Conservation (phyloP, 2,888 invertebrate species). For the Cryptus armator region DNA sequence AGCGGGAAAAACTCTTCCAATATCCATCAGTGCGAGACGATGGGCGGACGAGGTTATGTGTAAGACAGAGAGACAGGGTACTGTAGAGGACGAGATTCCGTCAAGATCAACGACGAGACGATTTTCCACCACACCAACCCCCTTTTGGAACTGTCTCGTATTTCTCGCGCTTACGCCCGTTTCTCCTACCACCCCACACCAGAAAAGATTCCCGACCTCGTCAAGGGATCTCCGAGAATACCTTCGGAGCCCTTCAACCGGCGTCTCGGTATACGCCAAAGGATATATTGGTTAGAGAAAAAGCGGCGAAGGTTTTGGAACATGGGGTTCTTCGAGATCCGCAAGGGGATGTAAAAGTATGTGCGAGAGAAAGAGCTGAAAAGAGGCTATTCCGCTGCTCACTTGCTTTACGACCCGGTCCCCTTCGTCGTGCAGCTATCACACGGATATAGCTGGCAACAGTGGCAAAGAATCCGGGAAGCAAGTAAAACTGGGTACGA, state of each 20-base stretch:
- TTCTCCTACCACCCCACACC: slow-evolving; percentile 1
- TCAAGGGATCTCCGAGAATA: slow-evolving; percentile 75
- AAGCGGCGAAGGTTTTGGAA: slow-evolving; percentile 37
- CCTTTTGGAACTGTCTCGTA: slow-evolving; percentile 45
- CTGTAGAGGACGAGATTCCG: slow-evolving; percentile 39
- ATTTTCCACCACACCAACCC: slow-evolving; percentile 23
- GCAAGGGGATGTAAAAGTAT: slow-evolving; percentile 31
- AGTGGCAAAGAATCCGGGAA: slow-evolving; percentile 8
- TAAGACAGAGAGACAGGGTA: background rate
- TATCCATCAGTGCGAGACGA: slow-evolving; percentile 56
- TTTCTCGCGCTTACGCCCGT: slow-evolving; percentile 28
- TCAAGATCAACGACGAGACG: slow-evolving; percentile 55
- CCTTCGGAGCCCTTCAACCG: slow-evolving; percentile 28
- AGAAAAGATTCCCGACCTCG: slow-evolving; percentile 72
- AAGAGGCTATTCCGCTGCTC: background rate
- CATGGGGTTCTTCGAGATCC: slow-evolving; percentile 26
- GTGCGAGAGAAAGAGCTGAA: slow-evolving; percentile 4
- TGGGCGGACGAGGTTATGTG: background rate
- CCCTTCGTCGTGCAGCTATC: background rate
- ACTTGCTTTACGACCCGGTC: slow-evolving; percentile 33
- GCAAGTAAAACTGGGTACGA: slow-evolving; percentile 8
- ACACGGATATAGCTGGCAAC: background rate
- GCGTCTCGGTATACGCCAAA: slow-evolving; percentile 26
- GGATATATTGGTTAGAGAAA: slow-evolving; percentile 37
- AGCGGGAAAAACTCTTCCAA: slow-evolving; percentile 50